These are phyloP conservation scores for Sminthopsis crassicaudata DNA, from an alignment of 2,113 vertebrate genomes.

Conservation along the genomic window DNA sequence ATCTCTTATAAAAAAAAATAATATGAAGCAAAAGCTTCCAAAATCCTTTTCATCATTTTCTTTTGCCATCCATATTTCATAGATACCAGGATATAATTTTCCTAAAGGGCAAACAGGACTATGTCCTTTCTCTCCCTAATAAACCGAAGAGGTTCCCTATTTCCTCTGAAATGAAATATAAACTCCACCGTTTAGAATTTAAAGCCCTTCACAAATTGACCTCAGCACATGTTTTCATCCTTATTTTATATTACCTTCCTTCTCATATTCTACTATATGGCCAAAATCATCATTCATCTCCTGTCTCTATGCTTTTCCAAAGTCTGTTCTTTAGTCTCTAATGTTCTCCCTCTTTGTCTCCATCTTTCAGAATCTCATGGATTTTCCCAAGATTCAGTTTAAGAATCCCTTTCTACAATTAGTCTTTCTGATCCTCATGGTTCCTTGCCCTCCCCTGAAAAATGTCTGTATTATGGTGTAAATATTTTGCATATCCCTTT, in stretches of 20 bases:
- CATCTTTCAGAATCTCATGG: neutral
- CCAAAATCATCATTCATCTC: neutral
- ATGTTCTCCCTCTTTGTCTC: neutral
- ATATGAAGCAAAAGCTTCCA: neutral
- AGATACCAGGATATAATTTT: neutral
- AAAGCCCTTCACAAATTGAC: neutral
- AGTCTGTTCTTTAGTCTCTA: neutral
- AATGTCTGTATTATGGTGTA: neutral
- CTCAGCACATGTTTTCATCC: neutral
- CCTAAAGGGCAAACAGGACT: neutral
- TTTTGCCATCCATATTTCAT: neutral
- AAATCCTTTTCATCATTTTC: neutral
- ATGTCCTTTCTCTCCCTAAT: neutral
- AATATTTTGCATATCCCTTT: neutral
- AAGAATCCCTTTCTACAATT: neutral
- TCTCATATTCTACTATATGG: neutral
- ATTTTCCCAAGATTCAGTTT: neutral
- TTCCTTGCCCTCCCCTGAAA: neutral
- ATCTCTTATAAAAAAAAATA: neutral
- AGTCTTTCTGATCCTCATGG: neutral
- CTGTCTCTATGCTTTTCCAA: neutral
- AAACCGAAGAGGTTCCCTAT: neutral
- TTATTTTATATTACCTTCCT: neutral
- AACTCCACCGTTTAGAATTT: neutral
- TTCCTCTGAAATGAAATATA: neutral